phyloP scores from a whole-genome alignment of 2,113 vertebrate genomes.

The mouse (Mus musculus) region DNA sequence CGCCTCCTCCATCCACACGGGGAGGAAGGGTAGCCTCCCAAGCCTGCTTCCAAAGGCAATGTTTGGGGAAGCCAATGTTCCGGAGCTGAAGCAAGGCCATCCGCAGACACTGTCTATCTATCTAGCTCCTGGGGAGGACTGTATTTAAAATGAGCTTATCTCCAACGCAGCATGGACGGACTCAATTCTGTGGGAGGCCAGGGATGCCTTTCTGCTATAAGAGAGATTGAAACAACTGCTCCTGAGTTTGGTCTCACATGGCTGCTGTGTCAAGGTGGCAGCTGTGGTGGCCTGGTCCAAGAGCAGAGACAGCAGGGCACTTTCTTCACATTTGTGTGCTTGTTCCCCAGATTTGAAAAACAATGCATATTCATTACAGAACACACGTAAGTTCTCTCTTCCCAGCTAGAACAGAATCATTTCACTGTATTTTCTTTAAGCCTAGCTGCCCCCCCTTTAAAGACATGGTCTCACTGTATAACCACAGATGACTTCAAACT shows the following conservation, averaged over 20 bases:
- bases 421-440: conserved; percentile 31
- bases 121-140: background rate
- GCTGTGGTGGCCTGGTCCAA: background rate
- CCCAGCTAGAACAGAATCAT: background rate
- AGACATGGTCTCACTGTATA: background rate
- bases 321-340: background rate
- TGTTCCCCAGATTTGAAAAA: background rate
- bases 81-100: background rate
- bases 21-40: conserved; percentile 25
- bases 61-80: background rate
- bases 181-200: background rate
- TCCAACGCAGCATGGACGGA: background rate
- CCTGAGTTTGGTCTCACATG: background rate
- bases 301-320: background rate
- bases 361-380: background rate
- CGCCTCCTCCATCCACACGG: background rate
- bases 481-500: background rate
- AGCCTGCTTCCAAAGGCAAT: background rate
- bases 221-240: background rate
- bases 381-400: background rate
- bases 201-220: background rate
- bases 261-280: background rate
- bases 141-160: conserved; percentile 43
- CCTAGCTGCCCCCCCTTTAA: fast-evolving
- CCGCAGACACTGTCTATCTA: background rate